A percentile compares a stretch with the other conserved stretches of the same genome.
These are phyloP conservation scores for Aptenodytes forsteri DNA, from an alignment of 2,113 vertebrate genomes.

Conservation along the genomic window DNA sequence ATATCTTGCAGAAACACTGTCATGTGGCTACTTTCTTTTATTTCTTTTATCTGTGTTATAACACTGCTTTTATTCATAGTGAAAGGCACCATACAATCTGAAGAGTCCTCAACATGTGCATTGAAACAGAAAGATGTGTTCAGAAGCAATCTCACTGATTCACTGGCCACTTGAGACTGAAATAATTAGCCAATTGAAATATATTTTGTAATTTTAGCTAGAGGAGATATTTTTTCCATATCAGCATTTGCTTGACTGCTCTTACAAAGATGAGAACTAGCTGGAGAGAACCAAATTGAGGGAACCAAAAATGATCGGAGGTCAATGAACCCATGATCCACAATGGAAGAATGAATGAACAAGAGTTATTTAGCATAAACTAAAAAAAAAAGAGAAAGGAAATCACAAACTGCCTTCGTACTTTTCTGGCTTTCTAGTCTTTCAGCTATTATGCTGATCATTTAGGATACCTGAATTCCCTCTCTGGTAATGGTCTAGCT, in stretches of 20 bases:
- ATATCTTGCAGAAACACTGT: background rate
- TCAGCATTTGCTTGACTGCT: background rate
- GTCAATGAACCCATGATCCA: background rate
- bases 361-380: background rate
- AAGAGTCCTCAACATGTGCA: background rate
- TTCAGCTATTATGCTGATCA: background rate
- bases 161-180: background rate
- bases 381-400: background rate
- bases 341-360: background rate
- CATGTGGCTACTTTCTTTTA: background rate
- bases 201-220: background rate
- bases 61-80: background rate
- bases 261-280: background rate
- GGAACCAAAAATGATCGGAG: background rate
- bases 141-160: background rate
- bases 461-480: background rate
- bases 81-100: background rate
- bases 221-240: background rate
- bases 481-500: background rate
- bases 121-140: background rate
- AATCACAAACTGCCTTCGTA: background rate
- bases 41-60: background rate
- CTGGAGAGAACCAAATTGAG: background rate
- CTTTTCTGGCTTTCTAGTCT: background rate
- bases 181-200: constrained; percentile 1